Base-by-base conservation (phyloP, 2,888 invertebrate species). In the Thyatira batis region DNA sequence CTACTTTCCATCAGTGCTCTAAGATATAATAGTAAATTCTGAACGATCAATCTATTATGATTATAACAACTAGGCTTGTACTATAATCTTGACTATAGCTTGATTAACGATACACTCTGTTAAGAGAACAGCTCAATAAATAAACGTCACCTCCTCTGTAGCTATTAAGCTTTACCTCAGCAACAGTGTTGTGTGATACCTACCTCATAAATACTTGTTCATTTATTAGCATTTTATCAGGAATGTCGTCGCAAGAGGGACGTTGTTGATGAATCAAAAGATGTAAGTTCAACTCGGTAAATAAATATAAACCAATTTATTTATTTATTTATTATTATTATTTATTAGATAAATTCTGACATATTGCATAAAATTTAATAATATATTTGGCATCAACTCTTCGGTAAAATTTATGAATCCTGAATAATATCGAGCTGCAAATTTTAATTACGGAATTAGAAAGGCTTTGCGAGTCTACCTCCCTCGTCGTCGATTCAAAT, bases 81-180 rank as follows among this genome's bases (percentile, higher is more conserved):
- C n/a, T n/a, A 13, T n/a, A 39, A 39, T 39, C 39, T 39, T 13
- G 9, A 13, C 11, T 51, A 9, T 27, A 50, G 46, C 55, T 58
- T 66, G 58, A 65, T 61, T 53, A 60, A 65, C 57, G 61, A 66
- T 50, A 50, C 48, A 50, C 45, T 23, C 33, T 39, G 4, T 4
- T 23, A 53, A 45, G 39, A 45, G 56, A 53, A 56, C 52, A 25
- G 20, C 51, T 60, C 58, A 52, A 65, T 65, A 65, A 60, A 65
- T 65, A 57, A 52, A 50, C 60, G 66, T 65, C 65, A 48, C 39
- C 50, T 50, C 50, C 48, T 54, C 13, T 17, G 27, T 11, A 28
- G 21, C 63, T 58, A 65, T 63, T 63, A 63, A 39, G 39, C 39
- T 39, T 39, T 17, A 53, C 49, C 28, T 52, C 23, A 33, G 50